Percentiles rank a stretch among this genome's conserved stretches.
Conservation (phyloP, 2,888 invertebrate species). For the Heliconius erato region DNA sequence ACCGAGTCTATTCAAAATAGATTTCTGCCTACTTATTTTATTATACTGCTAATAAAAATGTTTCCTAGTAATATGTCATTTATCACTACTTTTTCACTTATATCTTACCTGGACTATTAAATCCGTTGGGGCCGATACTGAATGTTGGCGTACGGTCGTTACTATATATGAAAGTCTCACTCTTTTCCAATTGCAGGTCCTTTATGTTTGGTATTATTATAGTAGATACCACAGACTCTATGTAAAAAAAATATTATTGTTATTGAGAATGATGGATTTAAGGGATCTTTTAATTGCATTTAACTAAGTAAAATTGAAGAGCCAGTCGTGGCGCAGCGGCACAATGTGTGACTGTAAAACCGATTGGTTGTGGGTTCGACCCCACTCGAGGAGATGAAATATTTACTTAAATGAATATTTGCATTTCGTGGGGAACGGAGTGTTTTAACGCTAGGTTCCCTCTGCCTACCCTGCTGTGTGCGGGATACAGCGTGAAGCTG, state of each 20-base stretch:
- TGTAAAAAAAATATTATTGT: constrained; percentile 24
- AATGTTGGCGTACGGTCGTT: constrained; percentile 33
- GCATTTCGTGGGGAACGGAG: no score
- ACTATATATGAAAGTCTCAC: constrained; percentile 44
- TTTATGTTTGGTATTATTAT: constrained; percentile 57
- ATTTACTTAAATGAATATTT: no score
- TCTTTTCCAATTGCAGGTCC: constrained; percentile 50
- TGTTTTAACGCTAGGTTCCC: no score
- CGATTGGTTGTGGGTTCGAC: no score
- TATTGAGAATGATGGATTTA: no score
- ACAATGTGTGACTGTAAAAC: no score
- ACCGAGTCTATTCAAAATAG: background rate
- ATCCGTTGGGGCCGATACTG: constrained; percentile 53
- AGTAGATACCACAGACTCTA: constrained; percentile 59
- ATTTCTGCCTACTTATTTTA: background rate
- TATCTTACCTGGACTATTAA: constrained; percentile 56
- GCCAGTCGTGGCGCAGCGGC: no score
- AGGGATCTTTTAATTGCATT: background rate
- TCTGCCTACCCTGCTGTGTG: no score
- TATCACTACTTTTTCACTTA: background rate
- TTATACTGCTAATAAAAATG: no score
- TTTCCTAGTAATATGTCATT: background rate
- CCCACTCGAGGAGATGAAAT: no score
- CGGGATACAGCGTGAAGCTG: no score
- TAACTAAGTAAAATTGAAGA: background rate